Percentiles rank a stretch among this genome's conserved stretches.
phyloP scores from a whole-genome alignment of 2,797 vertebrate species.

The Hemitrygon akajei region DNA sequence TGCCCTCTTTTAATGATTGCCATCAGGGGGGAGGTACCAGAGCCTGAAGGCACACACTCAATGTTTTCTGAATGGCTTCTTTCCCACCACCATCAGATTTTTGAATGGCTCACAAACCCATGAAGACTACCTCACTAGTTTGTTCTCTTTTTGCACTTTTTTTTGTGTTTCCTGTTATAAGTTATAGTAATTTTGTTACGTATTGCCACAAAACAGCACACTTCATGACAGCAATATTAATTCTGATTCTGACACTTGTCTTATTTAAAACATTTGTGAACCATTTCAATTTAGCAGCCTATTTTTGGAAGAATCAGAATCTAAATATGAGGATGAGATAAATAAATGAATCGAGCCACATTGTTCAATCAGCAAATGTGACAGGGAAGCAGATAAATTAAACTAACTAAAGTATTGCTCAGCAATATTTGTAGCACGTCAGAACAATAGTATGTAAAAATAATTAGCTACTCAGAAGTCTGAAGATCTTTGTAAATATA shows the following conservation, averaged over 20 bases:
- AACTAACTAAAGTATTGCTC: not conserved
- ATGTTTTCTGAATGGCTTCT: no score
- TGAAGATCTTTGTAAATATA: not conserved
- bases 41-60: no score
- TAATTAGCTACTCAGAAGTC: not conserved
- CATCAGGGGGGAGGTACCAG: no score
- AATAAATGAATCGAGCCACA: not conserved
- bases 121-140: no score
- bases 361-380: not conserved
- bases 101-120: no score
- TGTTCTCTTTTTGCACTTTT: no score
- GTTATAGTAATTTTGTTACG: no score
- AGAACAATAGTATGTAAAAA: not conserved
- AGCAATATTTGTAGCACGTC: not conserved
- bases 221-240: not conserved
- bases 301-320: not conserved
- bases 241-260: not conserved
- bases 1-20: no score
- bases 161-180: no score
- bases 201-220: no score
- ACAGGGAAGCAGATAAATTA: not conserved
- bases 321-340: not conserved
- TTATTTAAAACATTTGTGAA: not conserved
- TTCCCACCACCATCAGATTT: no score
- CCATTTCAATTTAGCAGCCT: not conserved